These are phyloP conservation scores for Ruditapes philippinarum DNA, from an alignment of 1,140 invertebrate genomes.

Conservation along the genomic window DNA sequence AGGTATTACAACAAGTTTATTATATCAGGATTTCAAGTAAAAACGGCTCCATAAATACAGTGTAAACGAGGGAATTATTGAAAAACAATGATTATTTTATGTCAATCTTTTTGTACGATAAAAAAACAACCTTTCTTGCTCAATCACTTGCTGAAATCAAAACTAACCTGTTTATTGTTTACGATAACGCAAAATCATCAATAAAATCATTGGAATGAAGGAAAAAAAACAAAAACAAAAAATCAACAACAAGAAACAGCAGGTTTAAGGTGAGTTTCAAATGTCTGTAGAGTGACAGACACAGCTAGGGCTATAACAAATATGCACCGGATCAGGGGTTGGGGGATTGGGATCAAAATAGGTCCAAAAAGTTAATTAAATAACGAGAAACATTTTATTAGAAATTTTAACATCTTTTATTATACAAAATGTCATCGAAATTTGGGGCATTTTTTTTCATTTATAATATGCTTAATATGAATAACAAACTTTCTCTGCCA, in stretches of 20 bases:
- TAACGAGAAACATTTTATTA: too few relatives aligned
- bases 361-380: too few relatives aligned
- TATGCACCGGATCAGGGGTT: too few relatives aligned
- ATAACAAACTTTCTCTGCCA: background rate
- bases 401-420: background rate
- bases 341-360: too few relatives aligned
- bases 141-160: background rate
- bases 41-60: background rate
- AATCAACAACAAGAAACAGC: too few relatives aligned
- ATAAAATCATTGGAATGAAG: too few relatives aligned
- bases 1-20: background rate
- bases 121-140: background rate
- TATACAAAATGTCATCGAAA: background rate
- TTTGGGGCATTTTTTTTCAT: too few relatives aligned
- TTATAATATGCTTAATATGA: background rate
- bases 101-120: background rate
- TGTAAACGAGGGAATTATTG: background rate
- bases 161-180: slow-evolving; percentile 1
- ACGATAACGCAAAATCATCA: too few relatives aligned
- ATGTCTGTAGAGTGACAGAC: too few relatives aligned
- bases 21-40: background rate
- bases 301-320: too few relatives aligned
- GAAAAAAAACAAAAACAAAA: too few relatives aligned
- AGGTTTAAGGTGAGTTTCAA: too few relatives aligned
- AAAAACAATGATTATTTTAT: background rate